Percentiles rank a stretch among this genome's conserved stretches.
Evolutionary conservation across 2,888 invertebrate genomes (phyloP).

Genomic region (Acanthosoma haemorrhoidale): DNA sequence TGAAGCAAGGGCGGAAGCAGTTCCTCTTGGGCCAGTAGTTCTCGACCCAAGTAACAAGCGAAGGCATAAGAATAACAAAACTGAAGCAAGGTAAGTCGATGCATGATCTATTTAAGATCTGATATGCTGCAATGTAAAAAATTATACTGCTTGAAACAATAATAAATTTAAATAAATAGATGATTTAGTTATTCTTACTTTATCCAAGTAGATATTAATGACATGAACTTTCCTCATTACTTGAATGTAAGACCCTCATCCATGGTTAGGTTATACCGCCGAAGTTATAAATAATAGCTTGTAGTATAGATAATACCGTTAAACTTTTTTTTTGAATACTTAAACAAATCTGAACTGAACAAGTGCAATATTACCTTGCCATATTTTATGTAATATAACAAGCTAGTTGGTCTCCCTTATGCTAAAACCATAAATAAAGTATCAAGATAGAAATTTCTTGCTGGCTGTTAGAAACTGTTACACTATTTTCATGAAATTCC

Average conservation of each 20-base stretch:
- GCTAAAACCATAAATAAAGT: too few relatives aligned
- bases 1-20: constrained; percentile 35
- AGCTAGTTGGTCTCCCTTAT: too few relatives aligned
- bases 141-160: neutral
- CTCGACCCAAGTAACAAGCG: neutral
- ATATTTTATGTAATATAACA: too few relatives aligned
- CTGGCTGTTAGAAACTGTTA: neutral
- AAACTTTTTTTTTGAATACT: too few relatives aligned
- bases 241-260: too few relatives aligned
- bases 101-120: neutral
- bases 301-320: too few relatives aligned
- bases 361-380: too few relatives aligned
- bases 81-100: constrained; percentile 13
- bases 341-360: too few relatives aligned
- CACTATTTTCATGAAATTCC: neutral
- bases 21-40: constrained; percentile 26
- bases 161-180: too few relatives aligned
- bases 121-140: neutral
- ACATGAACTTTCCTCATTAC: too few relatives aligned
- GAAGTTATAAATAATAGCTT: too few relatives aligned
- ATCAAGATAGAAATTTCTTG: neutral
- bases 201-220: neutral
- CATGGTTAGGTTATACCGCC: too few relatives aligned
- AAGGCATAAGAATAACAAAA: constrained; percentile 26
- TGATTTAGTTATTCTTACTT: neutral